Evolutionary conservation across 1,140 invertebrate species (phyloP), one percentile per base, ranked within the genome.

Genomic region (Heliconius himera): DNA sequence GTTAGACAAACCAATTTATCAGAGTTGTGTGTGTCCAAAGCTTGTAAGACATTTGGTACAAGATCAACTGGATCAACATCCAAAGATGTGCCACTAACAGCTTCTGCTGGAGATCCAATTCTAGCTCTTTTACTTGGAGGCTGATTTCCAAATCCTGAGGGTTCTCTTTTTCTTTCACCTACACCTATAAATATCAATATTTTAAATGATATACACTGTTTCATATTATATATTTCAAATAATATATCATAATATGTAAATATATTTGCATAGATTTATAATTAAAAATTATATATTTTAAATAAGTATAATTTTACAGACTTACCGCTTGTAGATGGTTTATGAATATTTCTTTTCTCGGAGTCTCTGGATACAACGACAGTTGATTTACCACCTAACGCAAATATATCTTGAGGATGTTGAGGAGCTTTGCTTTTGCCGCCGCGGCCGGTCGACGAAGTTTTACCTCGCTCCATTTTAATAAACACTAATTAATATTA

Each of bases 51-150:
- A 85, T 91, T 93, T 13, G 94, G 90, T 20, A 95, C 94, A 33
- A 95, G 84, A 71, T 95, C 94, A 8, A 94, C 93, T 6, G 94
- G 94, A 74, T 95, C 94, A n/a, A 95, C 87, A 76, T 95, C 94
- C 5, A 95, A 83, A 8, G 93, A 93, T 5, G 93, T 90, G 1
- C 92, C 90, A 29, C 86, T 89, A 16, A 92, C 91, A 54, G 94
- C 87, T 77, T 95, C 94, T 20, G 94, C 93, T 11, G 94, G 93
- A 0, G 93, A 95, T 3, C 94, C 94, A 74, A 95, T 92, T 66
- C 94, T 89, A 1, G 94, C 87, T 54, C 93, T 89, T 81, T 95
- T 95, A 56, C 87, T 90, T 8, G 93, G 90, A 6, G 91, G 93
- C 36, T 90, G 89, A 41, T 77, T 87, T 0, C 92, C 93, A 88